A percentile compares a stretch with the other conserved stretches of the same genome.
These are phyloP conservation scores for Coboldia fuscipes DNA, from an alignment of 1,140 invertebrate genomes.

Conservation along the genomic window DNA sequence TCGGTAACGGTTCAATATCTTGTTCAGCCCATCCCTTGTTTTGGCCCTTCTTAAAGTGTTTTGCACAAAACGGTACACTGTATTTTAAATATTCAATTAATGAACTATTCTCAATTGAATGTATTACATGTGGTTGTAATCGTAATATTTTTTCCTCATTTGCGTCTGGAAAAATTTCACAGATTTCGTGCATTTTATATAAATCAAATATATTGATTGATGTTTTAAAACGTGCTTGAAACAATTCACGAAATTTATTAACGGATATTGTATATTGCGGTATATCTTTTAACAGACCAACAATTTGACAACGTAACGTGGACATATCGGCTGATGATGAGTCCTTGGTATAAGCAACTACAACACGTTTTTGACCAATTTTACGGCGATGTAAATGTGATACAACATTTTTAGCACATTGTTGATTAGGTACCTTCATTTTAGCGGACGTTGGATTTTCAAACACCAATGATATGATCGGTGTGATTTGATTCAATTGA, in stretches of 20 bases:
- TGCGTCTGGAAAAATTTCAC: slow-evolving; percentile 43
- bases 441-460: slow-evolving; percentile 18
- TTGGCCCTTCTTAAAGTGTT: slow-evolving; percentile 26
- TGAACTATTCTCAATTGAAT: slow-evolving; percentile 14
- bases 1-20: slow-evolving; percentile 44
- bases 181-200: slow-evolving; percentile 57
- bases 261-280: slow-evolving; percentile 54
- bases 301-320: slow-evolving; percentile 38
- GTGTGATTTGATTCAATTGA: slow-evolving; percentile 19
- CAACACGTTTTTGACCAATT: slow-evolving; percentile 60
- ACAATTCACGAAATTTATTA: slow-evolving; percentile 69
- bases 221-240: slow-evolving; percentile 59
- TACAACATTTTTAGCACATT: slow-evolving; percentile 53
- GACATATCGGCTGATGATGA: slow-evolving; percentile 35
- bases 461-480: slow-evolving; percentile 15
- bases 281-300: slow-evolving; percentile 40
- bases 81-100: slow-evolving; percentile 24
- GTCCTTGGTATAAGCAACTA: slow-evolving; percentile 49
- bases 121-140: slow-evolving; percentile 28
- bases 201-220: slow-evolving; percentile 60
- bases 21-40: slow-evolving; percentile 52
- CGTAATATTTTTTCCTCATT: slow-evolving; percentile 46
- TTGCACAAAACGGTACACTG: slow-evolving; percentile 36
- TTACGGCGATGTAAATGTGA: slow-evolving; percentile 63
- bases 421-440: slow-evolving; percentile 12